These are phyloP conservation scores for Sylvicola fuscatus DNA, from an alignment of 2,888 invertebrate genomes.

Conservation along the genomic window DNA sequence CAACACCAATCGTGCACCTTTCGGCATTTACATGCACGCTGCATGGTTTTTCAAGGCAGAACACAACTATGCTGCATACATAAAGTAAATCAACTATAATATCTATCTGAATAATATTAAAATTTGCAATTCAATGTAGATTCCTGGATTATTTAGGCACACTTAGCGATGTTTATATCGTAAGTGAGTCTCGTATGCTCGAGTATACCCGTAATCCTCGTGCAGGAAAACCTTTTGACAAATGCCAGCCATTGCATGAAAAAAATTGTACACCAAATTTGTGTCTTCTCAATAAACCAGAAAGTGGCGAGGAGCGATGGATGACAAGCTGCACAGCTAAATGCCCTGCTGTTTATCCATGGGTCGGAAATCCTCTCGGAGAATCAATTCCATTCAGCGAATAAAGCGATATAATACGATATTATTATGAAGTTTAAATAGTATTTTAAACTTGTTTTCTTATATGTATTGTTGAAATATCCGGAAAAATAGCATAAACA, in stretches of 20 bases:
- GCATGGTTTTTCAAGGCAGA: slow-evolving; percentile 34
- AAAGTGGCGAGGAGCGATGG: slow-evolving; percentile 22
- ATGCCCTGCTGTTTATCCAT: slow-evolving; percentile 32
- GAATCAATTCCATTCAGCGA: no score
- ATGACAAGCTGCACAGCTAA: slow-evolving; percentile 26
- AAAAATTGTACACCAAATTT: slow-evolving; percentile 13
- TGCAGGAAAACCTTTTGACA: slow-evolving; percentile 14
- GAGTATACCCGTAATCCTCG: slow-evolving; percentile 18
- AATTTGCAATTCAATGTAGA: slow-evolving; percentile 18
- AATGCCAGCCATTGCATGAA: slow-evolving; percentile 14
- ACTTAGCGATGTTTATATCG: slow-evolving; percentile 36
- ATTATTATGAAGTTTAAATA: no score
- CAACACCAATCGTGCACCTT: slow-evolving; percentile 38
- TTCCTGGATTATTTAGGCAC: slow-evolving; percentile 33
- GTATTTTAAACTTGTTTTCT: no score
- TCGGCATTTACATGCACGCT: slow-evolving; percentile 44
- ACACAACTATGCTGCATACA: slow-evolving; percentile 28
- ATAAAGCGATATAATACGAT: no score
- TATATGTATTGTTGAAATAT: no score
- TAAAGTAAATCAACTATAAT: slow-evolving; percentile 15
- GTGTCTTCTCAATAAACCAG: slow-evolving; percentile 16
- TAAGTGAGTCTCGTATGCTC: slow-evolving; percentile 19
- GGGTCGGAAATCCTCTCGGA: slow-evolving; percentile 32
- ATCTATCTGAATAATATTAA: no score
- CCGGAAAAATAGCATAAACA: no score